These are phyloP conservation scores for Aphelocoma coerulescens DNA, from an alignment of 2,113 vertebrate genomes.

Conservation along the genomic window DNA sequence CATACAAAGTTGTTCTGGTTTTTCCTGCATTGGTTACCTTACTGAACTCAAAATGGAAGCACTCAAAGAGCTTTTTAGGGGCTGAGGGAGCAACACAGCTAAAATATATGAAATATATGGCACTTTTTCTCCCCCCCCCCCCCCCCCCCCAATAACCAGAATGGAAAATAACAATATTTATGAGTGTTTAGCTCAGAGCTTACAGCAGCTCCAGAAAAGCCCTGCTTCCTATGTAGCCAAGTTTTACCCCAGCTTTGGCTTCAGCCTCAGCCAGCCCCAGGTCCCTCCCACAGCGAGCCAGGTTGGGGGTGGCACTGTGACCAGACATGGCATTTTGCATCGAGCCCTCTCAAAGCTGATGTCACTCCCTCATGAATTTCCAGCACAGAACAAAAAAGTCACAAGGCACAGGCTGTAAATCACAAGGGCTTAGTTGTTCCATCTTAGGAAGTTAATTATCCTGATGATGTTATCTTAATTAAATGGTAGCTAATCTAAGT, in stretches of 20 bases:
- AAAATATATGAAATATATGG: neutral
- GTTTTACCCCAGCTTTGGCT: neutral
- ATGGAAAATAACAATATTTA: neutral
- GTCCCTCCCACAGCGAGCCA: neutral
- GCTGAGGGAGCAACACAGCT: neutral
- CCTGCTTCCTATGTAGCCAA: neutral
- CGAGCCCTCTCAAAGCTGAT: neutral
- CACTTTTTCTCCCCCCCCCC: neutral
- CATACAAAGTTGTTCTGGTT: neutral
- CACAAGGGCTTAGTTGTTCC: constrained; percentile 29
- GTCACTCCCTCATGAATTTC: neutral
- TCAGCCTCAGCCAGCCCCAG: neutral
- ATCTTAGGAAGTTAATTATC: constrained; percentile 55
- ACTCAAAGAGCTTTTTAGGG: neutral
- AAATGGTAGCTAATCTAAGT: constrained; percentile 61
- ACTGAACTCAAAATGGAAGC: neutral
- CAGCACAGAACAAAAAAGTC: neutral
- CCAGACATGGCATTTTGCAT: neutral
- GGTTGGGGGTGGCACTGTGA: neutral
- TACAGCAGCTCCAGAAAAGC: neutral
- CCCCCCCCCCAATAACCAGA: neutral
- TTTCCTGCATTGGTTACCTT: neutral
- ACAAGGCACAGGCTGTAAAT: constrained; percentile 27
- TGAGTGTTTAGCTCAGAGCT: neutral
- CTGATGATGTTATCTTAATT: constrained; percentile 60